Evolutionary conservation across 2,113 vertebrate species (phyloP).

Genomic region (Pachyramphus minor): DNA sequence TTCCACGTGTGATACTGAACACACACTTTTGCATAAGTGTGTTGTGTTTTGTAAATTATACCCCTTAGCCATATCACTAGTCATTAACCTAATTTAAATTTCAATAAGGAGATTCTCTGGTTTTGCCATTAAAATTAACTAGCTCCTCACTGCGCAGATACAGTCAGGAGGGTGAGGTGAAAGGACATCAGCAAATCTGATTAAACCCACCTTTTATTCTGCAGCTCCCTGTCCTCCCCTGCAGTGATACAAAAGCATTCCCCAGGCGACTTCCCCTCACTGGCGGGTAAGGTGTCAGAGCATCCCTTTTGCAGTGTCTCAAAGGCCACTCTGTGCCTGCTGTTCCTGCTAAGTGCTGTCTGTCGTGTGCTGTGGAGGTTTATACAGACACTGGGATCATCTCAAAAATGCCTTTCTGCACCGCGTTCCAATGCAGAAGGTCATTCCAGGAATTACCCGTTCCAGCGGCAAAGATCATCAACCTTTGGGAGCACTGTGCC

Average conservation of each 20-base stretch:
- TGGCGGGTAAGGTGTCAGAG: slow-evolving; percentile 22
- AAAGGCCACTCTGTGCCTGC: not conserved
- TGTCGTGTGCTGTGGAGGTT: not conserved
- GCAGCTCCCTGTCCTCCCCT: not conserved
- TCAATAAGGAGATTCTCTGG: not conserved
- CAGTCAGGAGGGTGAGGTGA: not conserved
- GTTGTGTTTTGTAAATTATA: slow-evolving; percentile 47
- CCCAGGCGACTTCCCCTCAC: not conserved
- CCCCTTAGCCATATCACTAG: slow-evolving; percentile 32
- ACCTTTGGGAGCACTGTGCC: not conserved
- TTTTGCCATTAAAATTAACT: slow-evolving; percentile 43
- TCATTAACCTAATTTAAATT: slow-evolving; percentile 56
- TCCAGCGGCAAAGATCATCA: not conserved
- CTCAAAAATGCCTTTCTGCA: not conserved
- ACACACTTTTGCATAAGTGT: slow-evolving; percentile 12
- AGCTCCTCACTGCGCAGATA: slow-evolving; percentile 21
- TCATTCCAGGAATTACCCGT: not conserved
- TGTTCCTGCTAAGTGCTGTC: slow-evolving; percentile 1
- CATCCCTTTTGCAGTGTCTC: slow-evolving; percentile 7
- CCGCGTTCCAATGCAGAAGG: not conserved
- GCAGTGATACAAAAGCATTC: slow-evolving; percentile 16
- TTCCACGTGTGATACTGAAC: not conserved
- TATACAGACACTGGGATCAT: not conserved
- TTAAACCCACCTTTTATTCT: slow-evolving; percentile 57
- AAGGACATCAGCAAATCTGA: slow-evolving; percentile 18